A percentile compares a stretch with the other conserved stretches of the same genome.
phyloP scores from a whole-genome alignment of 2,888 invertebrate genomes.

The Cheilosia urbana region DNA sequence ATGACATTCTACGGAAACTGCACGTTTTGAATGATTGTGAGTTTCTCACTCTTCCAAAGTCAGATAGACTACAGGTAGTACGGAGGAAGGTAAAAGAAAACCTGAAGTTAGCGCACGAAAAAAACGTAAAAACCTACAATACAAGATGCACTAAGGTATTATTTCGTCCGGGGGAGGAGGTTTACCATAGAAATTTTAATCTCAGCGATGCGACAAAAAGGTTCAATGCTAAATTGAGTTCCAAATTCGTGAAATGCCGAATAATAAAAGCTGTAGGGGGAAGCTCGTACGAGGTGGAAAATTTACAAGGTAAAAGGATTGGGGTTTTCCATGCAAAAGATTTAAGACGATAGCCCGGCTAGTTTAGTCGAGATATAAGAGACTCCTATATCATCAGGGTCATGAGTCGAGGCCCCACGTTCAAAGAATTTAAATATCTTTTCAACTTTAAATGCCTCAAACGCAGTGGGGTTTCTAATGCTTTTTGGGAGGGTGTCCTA shows the following conservation, averaged over 20 bases:
- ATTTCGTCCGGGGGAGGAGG: background rate
- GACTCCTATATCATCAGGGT: background rate
- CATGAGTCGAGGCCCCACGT: background rate
- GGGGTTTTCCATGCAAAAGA: conserved; percentile 16
- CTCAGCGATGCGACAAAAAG: background rate
- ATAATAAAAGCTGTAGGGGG: conserved; percentile 1
- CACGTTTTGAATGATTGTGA: background rate
- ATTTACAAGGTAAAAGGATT: conserved; percentile 9
- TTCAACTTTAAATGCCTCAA: no score
- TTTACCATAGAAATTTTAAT: background rate
- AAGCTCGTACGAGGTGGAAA: background rate
- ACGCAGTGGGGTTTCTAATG: no score
- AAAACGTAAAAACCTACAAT: background rate
- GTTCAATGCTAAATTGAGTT: background rate
- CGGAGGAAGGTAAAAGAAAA: background rate
- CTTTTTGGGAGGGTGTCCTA: no score
- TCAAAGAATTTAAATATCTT: background rate
- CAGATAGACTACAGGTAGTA: background rate
- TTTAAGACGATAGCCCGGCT: conserved; percentile 5
- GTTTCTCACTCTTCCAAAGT: background rate
- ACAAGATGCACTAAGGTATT: background rate
- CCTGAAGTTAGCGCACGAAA: background rate
- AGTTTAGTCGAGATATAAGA: background rate
- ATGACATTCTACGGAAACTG: background rate
- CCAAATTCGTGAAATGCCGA: conserved; percentile 7